Evolutionary conservation across 2,113 vertebrate genomes (phyloP).

Genomic region (Chrysochloris asiatica): DNA sequence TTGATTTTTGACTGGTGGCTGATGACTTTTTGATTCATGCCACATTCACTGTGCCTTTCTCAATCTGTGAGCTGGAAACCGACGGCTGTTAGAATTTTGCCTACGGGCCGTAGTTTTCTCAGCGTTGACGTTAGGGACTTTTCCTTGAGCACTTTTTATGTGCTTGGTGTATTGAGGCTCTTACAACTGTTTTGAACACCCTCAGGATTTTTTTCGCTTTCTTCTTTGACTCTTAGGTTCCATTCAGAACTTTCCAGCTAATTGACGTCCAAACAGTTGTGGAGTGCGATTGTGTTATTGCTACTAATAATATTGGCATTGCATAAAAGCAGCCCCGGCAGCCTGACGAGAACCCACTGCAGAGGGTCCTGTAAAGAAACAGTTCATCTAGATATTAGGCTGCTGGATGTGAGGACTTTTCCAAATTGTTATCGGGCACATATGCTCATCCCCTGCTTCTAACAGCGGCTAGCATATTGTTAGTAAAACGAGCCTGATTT

Average conservation of each 20-base stretch:
- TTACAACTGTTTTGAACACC: not conserved
- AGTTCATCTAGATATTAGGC: slow-evolving; percentile 53
- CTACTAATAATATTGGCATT: slow-evolving; percentile 44
- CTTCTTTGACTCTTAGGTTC: slow-evolving; percentile 32
- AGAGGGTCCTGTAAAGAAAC: slow-evolving; percentile 45
- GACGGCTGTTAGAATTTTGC: not conserved
- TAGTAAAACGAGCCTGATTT: not conserved
- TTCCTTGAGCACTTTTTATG: not conserved
- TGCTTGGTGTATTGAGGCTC: not conserved
- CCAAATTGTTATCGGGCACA: not conserved
- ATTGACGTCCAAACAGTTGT: slow-evolving; percentile 43
- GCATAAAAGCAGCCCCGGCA: slow-evolving; percentile 53
- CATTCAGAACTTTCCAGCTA: slow-evolving; percentile 49
- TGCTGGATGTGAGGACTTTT: slow-evolving; percentile 42
- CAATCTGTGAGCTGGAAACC: not conserved
- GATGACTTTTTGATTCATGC: not conserved
- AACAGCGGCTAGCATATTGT: not conserved
- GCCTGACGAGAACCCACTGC: not conserved
- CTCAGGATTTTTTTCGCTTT: not conserved
- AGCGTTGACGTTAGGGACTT: not conserved
- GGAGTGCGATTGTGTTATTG: slow-evolving; percentile 26
- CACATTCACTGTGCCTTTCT: not conserved
- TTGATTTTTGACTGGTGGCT: not conserved
- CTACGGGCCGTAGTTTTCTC: not conserved
- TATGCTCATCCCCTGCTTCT: not conserved